Conservation (phyloP, 2,888 invertebrate species). For the Ellobium chinense region DNA sequence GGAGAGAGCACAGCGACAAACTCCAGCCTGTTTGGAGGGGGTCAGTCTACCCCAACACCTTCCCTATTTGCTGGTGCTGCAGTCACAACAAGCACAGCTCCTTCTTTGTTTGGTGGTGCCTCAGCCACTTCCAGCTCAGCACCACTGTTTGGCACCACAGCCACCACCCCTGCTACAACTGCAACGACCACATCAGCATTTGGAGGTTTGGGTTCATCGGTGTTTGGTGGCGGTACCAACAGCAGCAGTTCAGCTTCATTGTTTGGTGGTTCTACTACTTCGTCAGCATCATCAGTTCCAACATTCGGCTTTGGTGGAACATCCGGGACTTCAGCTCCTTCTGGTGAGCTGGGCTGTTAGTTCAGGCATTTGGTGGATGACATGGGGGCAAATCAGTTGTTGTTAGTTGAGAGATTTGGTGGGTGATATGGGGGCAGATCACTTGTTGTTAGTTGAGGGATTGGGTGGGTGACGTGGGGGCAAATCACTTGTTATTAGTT, state of each 20-base stretch:
- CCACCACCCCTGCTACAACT: slow-evolving; percentile 31
- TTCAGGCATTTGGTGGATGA: no score
- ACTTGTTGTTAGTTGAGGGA: no score
- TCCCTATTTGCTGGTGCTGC: slow-evolving; percentile 44
- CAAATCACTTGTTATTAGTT: no score
- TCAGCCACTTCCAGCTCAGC: slow-evolving; percentile 24
- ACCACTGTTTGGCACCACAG: slow-evolving; percentile 45
- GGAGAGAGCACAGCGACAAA: neutral
- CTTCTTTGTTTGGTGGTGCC: slow-evolving; percentile 24
- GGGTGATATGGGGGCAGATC: no score
- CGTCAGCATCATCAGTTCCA: slow-evolving; percentile 19
- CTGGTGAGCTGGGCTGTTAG: neutral
- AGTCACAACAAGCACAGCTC: slow-evolving; percentile 25
- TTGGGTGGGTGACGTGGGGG: no score
- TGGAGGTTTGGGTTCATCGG: slow-evolving; percentile 9
- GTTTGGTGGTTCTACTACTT: slow-evolving; percentile 28
- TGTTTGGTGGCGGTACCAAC: slow-evolving; percentile 42
- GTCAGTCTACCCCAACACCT: slow-evolving; percentile 30
- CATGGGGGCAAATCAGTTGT: no score
- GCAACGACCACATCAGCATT: slow-evolving; percentile 42
- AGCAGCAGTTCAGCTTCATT: slow-evolving; percentile 5
- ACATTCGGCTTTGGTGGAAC: neutral
- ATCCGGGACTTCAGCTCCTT: slow-evolving; percentile 3
- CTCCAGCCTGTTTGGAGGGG: slow-evolving; percentile 9
- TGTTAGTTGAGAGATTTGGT: no score